Percentiles rank a stretch among this genome's conserved stretches.
Conservation (phyloP, 2,113 vertebrate species). For the Triplophysa siluroides region DNA sequence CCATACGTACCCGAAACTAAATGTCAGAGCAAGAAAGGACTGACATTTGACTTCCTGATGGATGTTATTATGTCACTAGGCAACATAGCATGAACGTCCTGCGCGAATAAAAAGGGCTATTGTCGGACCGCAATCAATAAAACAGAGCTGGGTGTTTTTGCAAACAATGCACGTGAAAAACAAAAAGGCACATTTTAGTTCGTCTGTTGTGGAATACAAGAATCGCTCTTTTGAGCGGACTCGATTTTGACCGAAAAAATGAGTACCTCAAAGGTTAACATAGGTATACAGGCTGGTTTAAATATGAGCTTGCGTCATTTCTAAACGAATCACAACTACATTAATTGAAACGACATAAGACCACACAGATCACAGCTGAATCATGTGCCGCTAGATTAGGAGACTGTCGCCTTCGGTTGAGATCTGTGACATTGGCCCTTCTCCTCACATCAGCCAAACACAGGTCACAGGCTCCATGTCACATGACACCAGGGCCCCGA, state of each 20-base stretch:
- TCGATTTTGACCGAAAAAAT: no score
- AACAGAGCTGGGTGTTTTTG: constrained; percentile 37
- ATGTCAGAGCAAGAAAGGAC: constrained; percentile 29
- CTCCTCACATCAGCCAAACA: constrained; percentile 20
- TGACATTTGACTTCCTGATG: constrained; percentile 76
- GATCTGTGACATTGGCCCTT: constrained; percentile 19
- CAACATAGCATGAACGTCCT: constrained; percentile 71
- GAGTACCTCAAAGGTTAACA: no score
- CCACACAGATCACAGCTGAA: neutral
- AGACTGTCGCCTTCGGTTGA: neutral
- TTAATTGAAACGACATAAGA: neutral
- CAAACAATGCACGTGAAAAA: constrained; percentile 44
- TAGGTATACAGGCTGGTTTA: no score
- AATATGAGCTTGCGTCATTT: no score
- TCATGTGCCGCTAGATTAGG: neutral
- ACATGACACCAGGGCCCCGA: constrained; percentile 52
- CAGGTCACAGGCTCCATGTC: constrained; percentile 53
- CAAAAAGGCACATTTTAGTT: constrained; percentile 52
- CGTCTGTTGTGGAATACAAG: constrained; percentile 38
- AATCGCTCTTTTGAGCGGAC: constrained; percentile 31
- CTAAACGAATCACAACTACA: no score
- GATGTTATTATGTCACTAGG: constrained; percentile 75
- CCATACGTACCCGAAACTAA: constrained; percentile 33
- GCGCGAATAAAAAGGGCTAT: constrained; percentile 75
- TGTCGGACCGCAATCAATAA: constrained; percentile 33